phyloP scores from a whole-genome alignment of 2,797 vertebrate genomes.

The Crocodylus rhombifer region DNA sequence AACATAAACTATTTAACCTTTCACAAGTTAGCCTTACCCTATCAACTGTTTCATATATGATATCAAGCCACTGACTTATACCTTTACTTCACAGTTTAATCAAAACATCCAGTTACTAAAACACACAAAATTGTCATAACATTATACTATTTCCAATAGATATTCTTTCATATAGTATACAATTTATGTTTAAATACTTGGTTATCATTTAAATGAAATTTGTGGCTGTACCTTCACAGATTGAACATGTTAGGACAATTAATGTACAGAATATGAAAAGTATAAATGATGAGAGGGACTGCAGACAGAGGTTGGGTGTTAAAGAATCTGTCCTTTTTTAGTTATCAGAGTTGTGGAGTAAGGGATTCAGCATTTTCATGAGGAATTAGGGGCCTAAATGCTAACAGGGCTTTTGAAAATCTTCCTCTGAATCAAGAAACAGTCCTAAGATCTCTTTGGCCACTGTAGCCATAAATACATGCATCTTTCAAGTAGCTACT shows the following conservation, averaged over 20 bases:
- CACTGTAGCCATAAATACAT: background rate
- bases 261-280: background rate
- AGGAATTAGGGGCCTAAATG: background rate
- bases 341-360: background rate
- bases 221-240: background rate
- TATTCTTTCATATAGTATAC: background rate
- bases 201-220: background rate
- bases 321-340: background rate
- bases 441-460: background rate
- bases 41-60: background rate
- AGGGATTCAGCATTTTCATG: background rate
- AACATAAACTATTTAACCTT: background rate
- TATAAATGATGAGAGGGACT: background rate
- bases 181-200: background rate
- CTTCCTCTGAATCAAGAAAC: background rate
- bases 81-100: too few species aligned
- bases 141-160: background rate
- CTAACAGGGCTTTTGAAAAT: background rate
- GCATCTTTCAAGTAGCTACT: background rate
- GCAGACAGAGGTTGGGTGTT: background rate
- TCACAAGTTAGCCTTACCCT: background rate
- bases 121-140: background rate
- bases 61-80: background rate
- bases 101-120: background rate
- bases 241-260: background rate